A percentile compares a stretch with the other conserved stretches of the same genome.
Conservation (phyloP, 1,140 invertebrate species). For the Zaprionus inermis region DNA sequence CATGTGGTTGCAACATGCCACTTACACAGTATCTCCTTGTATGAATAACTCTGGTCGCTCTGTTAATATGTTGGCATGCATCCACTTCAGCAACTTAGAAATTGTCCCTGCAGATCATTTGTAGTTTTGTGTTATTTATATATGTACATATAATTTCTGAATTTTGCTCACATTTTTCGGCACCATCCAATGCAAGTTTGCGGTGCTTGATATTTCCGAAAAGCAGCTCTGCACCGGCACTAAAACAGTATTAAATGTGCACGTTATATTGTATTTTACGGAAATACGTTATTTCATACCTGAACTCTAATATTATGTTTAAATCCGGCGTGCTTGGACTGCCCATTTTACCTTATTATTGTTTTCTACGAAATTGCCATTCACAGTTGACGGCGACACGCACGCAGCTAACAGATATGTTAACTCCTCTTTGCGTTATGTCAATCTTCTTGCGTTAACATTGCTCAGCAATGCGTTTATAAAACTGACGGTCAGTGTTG, state of each 20-base stretch:
- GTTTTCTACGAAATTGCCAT: conserved; percentile 25
- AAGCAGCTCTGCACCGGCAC: conserved; percentile 94
- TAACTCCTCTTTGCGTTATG: conserved; percentile 1
- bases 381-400: conserved; percentile 12
- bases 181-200: conserved; percentile 86
- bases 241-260: conserved; percentile 63
- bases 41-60: conserved; percentile 96
- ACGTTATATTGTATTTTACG: not conserved
- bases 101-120: conserved; percentile 89
- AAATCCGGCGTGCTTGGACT: conserved; percentile 45
- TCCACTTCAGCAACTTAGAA: conserved; percentile 90
- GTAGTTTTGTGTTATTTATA: not conserved
- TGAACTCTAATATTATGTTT: conserved; percentile 73
- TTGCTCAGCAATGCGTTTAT: not conserved
- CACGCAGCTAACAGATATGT: not conserved
- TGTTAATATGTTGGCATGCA: conserved; percentile 92
- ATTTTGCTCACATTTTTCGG: conserved; percentile 85
- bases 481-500: not conserved
- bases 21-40: conserved; percentile 92
- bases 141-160: not conserved
- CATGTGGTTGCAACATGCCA: not conserved
- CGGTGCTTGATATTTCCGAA: conserved; percentile 93
- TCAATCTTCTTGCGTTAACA: conserved; percentile 3
- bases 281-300: conserved; percentile 42
- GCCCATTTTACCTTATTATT: conserved; percentile 16